These are phyloP conservation scores for Panagrolaimus sp. DNA, from an alignment of 1,140 invertebrate species.

Conservation along the genomic window DNA sequence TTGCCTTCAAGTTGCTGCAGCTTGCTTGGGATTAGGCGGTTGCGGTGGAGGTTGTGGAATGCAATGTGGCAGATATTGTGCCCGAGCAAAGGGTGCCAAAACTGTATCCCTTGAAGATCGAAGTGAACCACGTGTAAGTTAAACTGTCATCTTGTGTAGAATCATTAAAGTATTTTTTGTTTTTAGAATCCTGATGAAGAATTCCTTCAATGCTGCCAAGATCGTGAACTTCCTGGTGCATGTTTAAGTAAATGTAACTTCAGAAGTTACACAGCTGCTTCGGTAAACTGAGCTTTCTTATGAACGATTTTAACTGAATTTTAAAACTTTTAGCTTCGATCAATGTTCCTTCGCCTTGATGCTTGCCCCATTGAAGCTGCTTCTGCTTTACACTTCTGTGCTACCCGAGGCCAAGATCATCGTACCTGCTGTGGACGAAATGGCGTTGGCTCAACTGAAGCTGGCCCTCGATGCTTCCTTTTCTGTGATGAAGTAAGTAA, in stretches of 20 bases:
- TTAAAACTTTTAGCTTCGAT: constrained; percentile 16
- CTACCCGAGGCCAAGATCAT: constrained; percentile 41
- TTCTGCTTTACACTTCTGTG: constrained; percentile 49
- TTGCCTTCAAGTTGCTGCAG: background rate
- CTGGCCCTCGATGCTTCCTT: constrained; percentile 39
- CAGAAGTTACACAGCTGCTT: constrained; percentile 40
- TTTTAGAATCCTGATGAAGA: constrained; percentile 9
- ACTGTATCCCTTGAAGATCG: background rate
- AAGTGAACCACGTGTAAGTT: background rate
- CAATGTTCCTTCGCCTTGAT: constrained; percentile 31
- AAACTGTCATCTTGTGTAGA: background rate
- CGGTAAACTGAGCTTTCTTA: constrained; percentile 23
- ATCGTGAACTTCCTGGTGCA: constrained; percentile 49
- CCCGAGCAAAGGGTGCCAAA: background rate
- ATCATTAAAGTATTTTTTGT: too few relatives aligned
- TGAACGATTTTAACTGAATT: background rate
- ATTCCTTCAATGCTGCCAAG: constrained; percentile 48
- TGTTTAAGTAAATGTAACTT: constrained; percentile 44
- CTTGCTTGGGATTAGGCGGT: background rate
- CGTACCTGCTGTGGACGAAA: constrained; percentile 38
- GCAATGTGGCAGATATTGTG: constrained; percentile 1
- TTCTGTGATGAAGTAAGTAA: constrained; percentile 45
- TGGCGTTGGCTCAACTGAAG: constrained; percentile 45
- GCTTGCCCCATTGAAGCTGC: constrained; percentile 50
- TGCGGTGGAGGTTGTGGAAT: constrained; percentile 11